A percentile compares a stretch with the other conserved stretches of the same genome.
Conservation (phyloP, 2,888 invertebrate genomes). For the Trypoxylon attenuatum region DNA sequence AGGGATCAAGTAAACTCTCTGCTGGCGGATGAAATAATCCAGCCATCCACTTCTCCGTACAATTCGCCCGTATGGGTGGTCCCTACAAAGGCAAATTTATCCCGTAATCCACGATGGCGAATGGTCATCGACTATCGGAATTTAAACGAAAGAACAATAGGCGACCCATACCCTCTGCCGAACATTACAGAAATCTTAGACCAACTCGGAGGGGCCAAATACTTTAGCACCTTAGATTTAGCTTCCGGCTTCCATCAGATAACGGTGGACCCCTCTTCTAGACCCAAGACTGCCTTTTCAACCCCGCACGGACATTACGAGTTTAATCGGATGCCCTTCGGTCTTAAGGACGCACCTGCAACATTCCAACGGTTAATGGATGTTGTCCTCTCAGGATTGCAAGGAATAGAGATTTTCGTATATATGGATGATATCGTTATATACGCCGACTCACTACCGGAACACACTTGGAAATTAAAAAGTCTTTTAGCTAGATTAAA, state of each 20-base stretch:
- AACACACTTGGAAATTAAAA: constrained; percentile 56
- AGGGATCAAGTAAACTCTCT: neutral
- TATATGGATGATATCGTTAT: constrained; percentile 70
- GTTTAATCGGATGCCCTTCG: constrained; percentile 51
- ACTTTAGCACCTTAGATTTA: constrained; percentile 51
- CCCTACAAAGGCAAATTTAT: neutral
- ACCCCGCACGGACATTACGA: constrained; percentile 51
- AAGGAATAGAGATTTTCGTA: constrained; percentile 58
- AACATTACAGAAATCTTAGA: too few species aligned
- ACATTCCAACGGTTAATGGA: constrained; percentile 63
- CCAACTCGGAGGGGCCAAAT: too few species aligned
- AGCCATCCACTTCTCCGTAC: too few species aligned
- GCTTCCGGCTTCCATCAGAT: too few species aligned
- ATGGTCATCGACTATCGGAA: too few species aligned
- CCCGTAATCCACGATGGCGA: too few species aligned
- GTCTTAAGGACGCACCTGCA: constrained; percentile 53
- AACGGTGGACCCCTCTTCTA: constrained; percentile 43
- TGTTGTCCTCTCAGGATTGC: constrained; percentile 53
- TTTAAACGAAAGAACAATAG: constrained; percentile 20
- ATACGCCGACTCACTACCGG: too few species aligned
- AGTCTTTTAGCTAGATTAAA: too few species aligned
- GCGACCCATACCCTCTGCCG: constrained; percentile 33
- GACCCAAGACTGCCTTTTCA: constrained; percentile 52
- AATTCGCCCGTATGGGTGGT: constrained; percentile 1
- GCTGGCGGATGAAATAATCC: neutral